A percentile compares a stretch with the other conserved stretches of the same genome.
phyloP scores from a whole-genome alignment of 1,140 invertebrate genomes.

The Cyrtorhinus lividipennis region DNA sequence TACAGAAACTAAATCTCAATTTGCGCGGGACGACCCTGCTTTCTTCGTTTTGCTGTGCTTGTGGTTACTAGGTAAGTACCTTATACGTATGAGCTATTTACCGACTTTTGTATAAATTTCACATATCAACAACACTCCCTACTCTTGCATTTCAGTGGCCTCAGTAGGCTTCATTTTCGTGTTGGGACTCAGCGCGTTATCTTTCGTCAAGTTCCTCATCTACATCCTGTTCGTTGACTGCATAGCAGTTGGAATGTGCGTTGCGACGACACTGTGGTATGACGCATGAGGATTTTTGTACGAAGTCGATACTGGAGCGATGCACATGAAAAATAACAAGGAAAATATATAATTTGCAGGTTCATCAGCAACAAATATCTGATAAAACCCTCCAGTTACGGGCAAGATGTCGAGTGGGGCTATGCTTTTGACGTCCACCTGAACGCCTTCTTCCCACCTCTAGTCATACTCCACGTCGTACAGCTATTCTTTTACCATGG shows the following conservation, averaged over 20 bases:
- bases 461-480: conserved; percentile 86
- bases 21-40: conserved; percentile 97
- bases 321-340: too few relatives aligned
- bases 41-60: conserved; percentile 85
- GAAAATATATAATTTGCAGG: too few relatives aligned
- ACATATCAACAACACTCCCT: too few relatives aligned
- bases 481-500: conserved; percentile 80
- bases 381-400: conserved; percentile 42
- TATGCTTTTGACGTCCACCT: conserved; percentile 98
- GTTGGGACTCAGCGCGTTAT: conserved; percentile 53
- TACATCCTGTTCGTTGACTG: conserved; percentile 93
- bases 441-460: conserved; percentile 92
- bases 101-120: neutral
- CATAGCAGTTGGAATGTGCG: conserved; percentile 69
- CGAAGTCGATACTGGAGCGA: too few relatives aligned
- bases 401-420: conserved; percentile 91
- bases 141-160: conserved; percentile 63
- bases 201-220: conserved; percentile 74
- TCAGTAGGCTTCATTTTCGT: conserved; percentile 79
- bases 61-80: conserved; percentile 63
- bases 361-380: conserved; percentile 79
- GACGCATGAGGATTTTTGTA: too few relatives aligned
- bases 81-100: conserved; percentile 5
- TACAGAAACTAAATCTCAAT: conserved; percentile 94
- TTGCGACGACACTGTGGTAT: conserved; percentile 84